Evolutionary conservation across 1,140 invertebrate genomes (phyloP).

Genomic region (Sinonovacula constricta): DNA sequence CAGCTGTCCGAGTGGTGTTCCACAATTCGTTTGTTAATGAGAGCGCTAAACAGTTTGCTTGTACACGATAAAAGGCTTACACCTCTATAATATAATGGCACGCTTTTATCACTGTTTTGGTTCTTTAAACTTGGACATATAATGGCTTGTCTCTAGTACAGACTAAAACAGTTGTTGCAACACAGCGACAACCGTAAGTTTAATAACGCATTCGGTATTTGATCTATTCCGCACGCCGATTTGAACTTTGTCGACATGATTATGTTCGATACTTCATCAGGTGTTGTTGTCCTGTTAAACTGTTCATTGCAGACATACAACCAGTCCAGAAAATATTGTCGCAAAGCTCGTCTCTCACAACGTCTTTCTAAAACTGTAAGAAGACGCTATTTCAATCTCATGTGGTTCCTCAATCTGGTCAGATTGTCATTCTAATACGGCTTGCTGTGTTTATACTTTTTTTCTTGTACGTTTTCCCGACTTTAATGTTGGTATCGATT

Average conservation of each 20-base stretch:
- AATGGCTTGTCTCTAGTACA: background rate
- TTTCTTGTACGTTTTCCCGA: too few relatives aligned
- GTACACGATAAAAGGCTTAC: background rate
- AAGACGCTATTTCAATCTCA: too few relatives aligned
- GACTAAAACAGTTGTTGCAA: background rate
- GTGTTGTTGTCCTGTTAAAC: too few relatives aligned
- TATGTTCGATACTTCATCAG: background rate
- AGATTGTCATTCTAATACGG: too few relatives aligned
- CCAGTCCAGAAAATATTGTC: too few relatives aligned
- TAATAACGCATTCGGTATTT: background rate
- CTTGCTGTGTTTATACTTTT: too few relatives aligned
- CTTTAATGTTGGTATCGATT: too few relatives aligned
- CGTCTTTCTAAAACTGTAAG: too few relatives aligned
- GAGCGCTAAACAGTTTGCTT: background rate
- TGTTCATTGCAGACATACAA: too few relatives aligned
- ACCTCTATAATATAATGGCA: slow-evolving; percentile 1
- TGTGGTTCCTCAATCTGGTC: too few relatives aligned
- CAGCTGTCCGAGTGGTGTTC: background rate
- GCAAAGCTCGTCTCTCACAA: too few relatives aligned
- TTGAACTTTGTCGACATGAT: background rate
- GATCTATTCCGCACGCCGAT: background rate
- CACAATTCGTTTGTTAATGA: background rate
- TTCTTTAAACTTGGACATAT: slow-evolving; percentile 7
- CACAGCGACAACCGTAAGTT: background rate
- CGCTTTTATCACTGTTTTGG: background rate